These are phyloP conservation scores for Agraylea sexmaculata DNA, from an alignment of 1,140 invertebrate genomes.

Conservation along the genomic window DNA sequence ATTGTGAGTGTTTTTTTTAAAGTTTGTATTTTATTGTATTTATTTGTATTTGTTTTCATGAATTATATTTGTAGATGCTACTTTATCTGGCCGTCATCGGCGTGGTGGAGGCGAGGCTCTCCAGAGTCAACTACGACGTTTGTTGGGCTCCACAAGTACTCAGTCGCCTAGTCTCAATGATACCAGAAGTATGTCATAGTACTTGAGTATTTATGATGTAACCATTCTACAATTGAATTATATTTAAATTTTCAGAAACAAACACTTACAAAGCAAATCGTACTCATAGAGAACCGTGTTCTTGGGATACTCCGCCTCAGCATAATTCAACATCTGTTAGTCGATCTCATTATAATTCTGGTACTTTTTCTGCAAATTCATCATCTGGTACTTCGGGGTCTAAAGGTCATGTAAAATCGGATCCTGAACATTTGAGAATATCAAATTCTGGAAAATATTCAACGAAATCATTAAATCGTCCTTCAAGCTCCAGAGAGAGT, in stretches of 20 bases:
- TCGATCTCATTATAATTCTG: constrained; percentile 22
- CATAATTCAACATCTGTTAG: constrained; percentile 8
- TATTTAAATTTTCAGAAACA: no score
- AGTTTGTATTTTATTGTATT: constrained; percentile 5
- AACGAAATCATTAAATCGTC: constrained; percentile 21
- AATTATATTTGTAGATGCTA: constrained; percentile 39
- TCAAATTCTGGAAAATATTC: constrained; percentile 9
- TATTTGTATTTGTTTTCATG: constrained; percentile 5
- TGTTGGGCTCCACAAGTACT: constrained; percentile 39
- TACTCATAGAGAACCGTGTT: no score
- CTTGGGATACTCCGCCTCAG: constrained; percentile 14
- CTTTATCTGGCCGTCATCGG: constrained; percentile 43
- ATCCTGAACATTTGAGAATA: constrained; percentile 23
- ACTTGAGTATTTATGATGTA: not conserved
- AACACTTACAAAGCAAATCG: no score
- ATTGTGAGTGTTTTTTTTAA: constrained; percentile 12
- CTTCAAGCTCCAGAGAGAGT: constrained; percentile 31
- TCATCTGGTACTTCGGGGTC: constrained; percentile 38
- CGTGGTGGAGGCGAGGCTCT: constrained; percentile 49
- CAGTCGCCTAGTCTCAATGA: constrained; percentile 16
- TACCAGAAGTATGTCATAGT: constrained; percentile 10
- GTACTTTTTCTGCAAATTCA: constrained; percentile 36
- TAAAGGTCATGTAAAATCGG: constrained; percentile 27
- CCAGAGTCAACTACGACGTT: constrained; percentile 63
- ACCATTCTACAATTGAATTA: no score